Evolutionary conservation across 2,888 invertebrate genomes (phyloP).

Genomic region (Capitulum mitella): DNA sequence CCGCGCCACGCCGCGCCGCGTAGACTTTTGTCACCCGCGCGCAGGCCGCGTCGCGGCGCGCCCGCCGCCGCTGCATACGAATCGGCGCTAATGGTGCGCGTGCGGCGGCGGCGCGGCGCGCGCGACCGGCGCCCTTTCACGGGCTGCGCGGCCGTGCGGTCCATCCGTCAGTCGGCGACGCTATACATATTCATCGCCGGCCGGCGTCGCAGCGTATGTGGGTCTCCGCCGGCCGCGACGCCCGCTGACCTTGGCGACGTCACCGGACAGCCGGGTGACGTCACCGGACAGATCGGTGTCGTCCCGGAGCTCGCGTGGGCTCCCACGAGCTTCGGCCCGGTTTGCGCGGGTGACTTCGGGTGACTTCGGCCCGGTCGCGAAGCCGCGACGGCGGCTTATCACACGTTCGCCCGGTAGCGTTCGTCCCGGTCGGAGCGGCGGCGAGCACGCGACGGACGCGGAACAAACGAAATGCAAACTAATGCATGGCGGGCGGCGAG

Average conservation of each 20-base stretch:
- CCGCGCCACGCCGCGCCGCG: neutral
- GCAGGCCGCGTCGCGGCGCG: neutral
- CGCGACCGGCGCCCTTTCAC: neutral
- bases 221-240: neutral
- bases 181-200: neutral
- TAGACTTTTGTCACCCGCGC: neutral
- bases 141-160: neutral
- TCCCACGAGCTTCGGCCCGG: too few species aligned
- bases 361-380: too few species aligned
- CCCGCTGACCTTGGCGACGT: neutral
- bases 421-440: too few species aligned
- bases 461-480: too few species aligned
- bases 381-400: too few species aligned
- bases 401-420: too few species aligned
- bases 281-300: neutral
- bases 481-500: too few species aligned
- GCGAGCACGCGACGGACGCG: too few species aligned
- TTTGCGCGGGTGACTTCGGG: too few species aligned
- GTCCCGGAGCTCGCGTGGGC: neutral
- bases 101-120: conserved; percentile 1
- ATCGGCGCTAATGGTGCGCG: neutral
- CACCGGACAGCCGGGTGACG: neutral
- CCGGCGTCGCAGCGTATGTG: neutral
- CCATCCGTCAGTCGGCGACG: neutral
- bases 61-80: neutral